Base-by-base conservation (phyloP, 2,113 vertebrate species). In the Prochilodus magdalenae region DNA sequence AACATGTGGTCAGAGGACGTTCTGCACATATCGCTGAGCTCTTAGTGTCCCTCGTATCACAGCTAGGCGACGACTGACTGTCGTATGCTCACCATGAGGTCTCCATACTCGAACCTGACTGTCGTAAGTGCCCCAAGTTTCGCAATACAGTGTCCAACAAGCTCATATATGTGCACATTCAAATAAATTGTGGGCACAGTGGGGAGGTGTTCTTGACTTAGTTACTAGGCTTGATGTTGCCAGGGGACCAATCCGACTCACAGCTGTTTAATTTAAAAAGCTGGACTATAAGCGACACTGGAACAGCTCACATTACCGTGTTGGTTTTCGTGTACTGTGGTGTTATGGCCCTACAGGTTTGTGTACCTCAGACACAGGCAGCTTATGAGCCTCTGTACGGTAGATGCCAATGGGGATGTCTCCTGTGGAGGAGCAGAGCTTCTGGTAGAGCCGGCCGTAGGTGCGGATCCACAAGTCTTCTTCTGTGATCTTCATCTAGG, bases 341-440 rank as follows among this genome's bases (percentile, higher is more conserved):
- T 10, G 40, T 44, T 44, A 10, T 44, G 8, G 49, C 49, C 1
- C 47, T 62, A 55, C 22, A 49, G 33, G 15, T 66, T 29, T 65
- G 15, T 40, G 83, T 84, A 95, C 95, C 93, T 96, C 95, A 33
- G 94, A 94, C 63, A 93, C 86, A 0, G 94, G 91, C 18, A 95
- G 88, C 83, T 92, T 93, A 7, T 95, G 94, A n/a, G 93, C 90
- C 75, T 95, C 93, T 0, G 94, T 95, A 29, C 95, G 90, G 87
- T 95, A 95, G 78, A 95, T 94, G n/a, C 95, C 95, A 7, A 95
- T 95, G 65, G 95, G 95, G 73, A 95, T 95, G 76, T 95, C 95
- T 26, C 94, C 95, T 0, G 90, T 94, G 44, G 94, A 95, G 51
- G 94, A 95, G 89, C 95, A 95, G 0, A 95, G 90, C 74, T 95